Evolutionary conservation across 2,888 invertebrate genomes (phyloP), one percentile per base, ranked within the genome.

Genomic region (Nowickia ferox): DNA sequence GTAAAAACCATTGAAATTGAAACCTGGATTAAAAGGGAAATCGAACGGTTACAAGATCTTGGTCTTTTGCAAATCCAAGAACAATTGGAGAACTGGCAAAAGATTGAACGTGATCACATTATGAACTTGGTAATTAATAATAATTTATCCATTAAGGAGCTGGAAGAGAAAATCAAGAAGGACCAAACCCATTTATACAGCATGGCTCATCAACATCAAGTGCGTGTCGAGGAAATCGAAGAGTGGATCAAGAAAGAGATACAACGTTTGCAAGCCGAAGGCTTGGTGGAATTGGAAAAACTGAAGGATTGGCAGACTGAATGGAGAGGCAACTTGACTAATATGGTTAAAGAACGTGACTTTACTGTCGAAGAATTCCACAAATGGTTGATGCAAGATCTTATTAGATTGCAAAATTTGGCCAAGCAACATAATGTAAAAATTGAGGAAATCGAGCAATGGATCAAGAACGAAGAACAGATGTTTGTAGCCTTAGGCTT

Each of bases 201-300:
- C 13, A 78, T 92, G 48, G 92, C 92, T 10, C 89, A 90, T 61
- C 91, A 91, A 84, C 90, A 92, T 79, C 91, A 92, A 48, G 90
- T 92, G 19, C 90, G 90, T 2, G 91, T 92, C 1, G 91, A 92
- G 75, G 92, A 92, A 84, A 91, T 92, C 55, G 92, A 92, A 72
- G 90, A 90, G 44, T 92, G 92, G 92, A 89, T 92, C 4, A 91
- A 91, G 42, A 88, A 91, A 10, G 91, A 92, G 84, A 91, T 92
- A 13, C 82, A 90, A 13, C 89, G 90, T 10, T 87, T 92, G 1
- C 90, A 92, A n/a, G 89, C 88, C 15, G 89, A 91, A 65, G 91
- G 91, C 1, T 84, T 90, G 2, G 84, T 92, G 1, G 91, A 92
- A 78, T 89, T 91, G 66, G 89, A 90, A 40, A 90, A 89, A 22